These are phyloP conservation scores for Kradibia gibbosae DNA, from an alignment of 1,140 invertebrate species.

Conservation along the genomic window DNA sequence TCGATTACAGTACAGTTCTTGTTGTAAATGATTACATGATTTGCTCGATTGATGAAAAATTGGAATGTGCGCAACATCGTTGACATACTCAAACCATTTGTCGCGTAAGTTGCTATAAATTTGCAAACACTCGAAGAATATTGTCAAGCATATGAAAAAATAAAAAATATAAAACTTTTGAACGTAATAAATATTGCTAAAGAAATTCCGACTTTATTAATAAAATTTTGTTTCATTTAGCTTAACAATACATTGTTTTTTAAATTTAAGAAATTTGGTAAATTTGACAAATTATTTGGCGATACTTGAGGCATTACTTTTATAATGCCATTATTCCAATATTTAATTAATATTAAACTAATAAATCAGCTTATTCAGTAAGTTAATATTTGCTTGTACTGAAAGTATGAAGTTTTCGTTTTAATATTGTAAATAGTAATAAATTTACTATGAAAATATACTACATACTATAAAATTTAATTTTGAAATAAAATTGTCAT, in stretches of 20 bases:
- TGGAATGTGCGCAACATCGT: neutral
- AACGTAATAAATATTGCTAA: neutral
- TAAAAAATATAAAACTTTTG: neutral
- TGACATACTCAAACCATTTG: conserved; percentile 1
- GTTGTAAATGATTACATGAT: neutral
- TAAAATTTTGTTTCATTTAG: neutral
- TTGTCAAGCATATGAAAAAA: conserved; percentile 1
- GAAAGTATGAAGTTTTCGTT: too few species aligned
- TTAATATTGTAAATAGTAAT: too few species aligned
- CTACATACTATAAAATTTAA: too few species aligned
- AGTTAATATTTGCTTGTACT: too few species aligned
- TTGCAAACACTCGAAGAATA: neutral
- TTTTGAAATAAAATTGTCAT: too few species aligned
- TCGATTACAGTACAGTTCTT: conserved; percentile 15
- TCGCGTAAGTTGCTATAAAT: neutral
- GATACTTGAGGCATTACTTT: neutral
- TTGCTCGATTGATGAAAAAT: neutral
- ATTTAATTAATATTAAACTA: too few species aligned
- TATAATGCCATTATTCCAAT: neutral
- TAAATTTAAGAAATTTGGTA: neutral
- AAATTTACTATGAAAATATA: too few species aligned
- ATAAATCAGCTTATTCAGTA: too few species aligned
- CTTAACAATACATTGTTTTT: neutral
- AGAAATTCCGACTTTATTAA: neutral
- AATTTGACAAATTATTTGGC: neutral